Conservation (phyloP, 1,140 invertebrate species). For the Fopius arisanus region DNA sequence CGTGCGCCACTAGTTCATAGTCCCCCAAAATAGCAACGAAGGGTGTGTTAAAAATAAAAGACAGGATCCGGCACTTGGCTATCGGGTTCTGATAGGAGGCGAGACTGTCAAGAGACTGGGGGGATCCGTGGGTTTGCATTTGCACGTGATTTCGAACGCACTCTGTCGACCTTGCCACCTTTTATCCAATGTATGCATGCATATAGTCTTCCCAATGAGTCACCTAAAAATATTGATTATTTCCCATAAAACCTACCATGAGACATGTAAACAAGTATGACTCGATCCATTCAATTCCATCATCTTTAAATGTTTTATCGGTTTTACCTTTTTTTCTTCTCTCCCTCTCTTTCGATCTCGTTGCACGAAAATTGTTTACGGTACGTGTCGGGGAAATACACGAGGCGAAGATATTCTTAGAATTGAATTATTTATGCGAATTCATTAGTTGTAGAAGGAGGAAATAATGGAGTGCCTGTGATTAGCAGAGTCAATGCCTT, state of each 20-base stretch:
- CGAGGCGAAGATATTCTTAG: not conserved
- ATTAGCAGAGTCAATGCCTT: not conserved
- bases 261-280: not conserved
- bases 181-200: not conserved
- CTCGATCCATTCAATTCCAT: not conserved
- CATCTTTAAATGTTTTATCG: not conserved
- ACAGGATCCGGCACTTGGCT: not conserved
- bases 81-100: not conserved
- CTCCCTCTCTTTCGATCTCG: no score
- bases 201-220: constrained; percentile 42
- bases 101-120: constrained; percentile 21
- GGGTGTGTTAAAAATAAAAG: constrained; percentile 15
- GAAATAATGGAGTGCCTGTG: not conserved
- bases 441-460: not conserved
- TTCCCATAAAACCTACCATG: constrained; percentile 34
- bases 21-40: not conserved
- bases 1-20: not conserved
- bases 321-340: no score
- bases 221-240: constrained; percentile 58
- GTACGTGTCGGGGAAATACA: not conserved
- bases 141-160: constrained; percentile 20
- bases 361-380: not conserved
- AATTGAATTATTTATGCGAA: not conserved
- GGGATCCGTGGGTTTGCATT: constrained; percentile 25
- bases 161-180: constrained; percentile 42